Evolutionary conservation across 1,140 invertebrate species (phyloP).

Genomic region (Saccostrea cuccullata): DNA sequence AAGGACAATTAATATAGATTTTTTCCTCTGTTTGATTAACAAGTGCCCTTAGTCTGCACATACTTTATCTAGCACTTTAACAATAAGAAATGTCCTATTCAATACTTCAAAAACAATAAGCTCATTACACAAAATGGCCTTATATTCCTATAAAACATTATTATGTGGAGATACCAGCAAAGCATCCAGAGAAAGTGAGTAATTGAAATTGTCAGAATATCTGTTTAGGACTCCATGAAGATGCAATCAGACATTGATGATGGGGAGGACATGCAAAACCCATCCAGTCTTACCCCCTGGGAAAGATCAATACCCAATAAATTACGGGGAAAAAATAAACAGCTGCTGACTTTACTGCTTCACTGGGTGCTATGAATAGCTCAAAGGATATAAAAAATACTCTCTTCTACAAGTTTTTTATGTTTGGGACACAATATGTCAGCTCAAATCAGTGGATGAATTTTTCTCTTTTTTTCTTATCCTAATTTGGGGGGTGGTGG

Average conservation of each 20-base stretch:
- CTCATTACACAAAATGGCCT: conserved; percentile 13
- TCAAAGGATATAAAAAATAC: not conserved
- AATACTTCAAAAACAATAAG: conserved; percentile 24
- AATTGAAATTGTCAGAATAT: conserved; percentile 32
- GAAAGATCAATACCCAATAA: conserved; percentile 31
- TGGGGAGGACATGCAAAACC: conserved; percentile 28
- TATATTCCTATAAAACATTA: conserved; percentile 32
- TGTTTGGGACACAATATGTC: not conserved
- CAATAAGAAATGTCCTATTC: conserved; percentile 15
- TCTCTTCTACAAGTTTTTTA: not conserved
- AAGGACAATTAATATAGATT: not conserved
- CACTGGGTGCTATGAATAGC: not conserved
- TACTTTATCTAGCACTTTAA: not conserved
- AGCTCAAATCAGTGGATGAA: not conserved
- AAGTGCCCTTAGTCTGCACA: not conserved
- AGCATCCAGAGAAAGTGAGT: conserved; percentile 9
- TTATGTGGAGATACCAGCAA: conserved; percentile 11
- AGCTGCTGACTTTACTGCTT: conserved; percentile 1
- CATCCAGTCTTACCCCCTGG: conserved; percentile 17
- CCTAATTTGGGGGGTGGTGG: not conserved
- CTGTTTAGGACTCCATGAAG: conserved; percentile 30
- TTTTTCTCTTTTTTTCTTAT: not conserved
- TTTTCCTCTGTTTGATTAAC: not conserved
- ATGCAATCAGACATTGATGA: conserved; percentile 32
- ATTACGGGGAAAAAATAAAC: conserved; percentile 25